A percentile compares a stretch with the other conserved stretches of the same genome.
Evolutionary conservation across 2,113 vertebrate species (phyloP).

Genomic region (Psilopsiagon aurifrons): DNA sequence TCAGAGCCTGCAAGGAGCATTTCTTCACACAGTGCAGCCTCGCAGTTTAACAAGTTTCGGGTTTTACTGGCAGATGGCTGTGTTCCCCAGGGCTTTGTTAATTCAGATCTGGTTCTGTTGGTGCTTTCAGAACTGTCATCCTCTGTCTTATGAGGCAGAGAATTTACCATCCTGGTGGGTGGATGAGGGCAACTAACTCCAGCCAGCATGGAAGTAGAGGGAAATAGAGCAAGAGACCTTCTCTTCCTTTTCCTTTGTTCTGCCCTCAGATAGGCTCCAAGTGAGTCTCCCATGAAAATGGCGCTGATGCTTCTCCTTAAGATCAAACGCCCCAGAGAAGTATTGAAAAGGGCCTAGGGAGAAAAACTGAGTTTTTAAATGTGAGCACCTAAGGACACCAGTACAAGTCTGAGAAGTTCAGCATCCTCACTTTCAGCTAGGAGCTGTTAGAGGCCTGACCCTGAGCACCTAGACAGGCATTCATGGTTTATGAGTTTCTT

Average conservation of each 20-base stretch:
- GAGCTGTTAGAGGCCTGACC: constrained; percentile 13
- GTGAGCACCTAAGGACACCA: neutral
- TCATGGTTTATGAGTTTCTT: neutral
- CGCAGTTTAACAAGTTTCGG: neutral
- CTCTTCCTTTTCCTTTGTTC: constrained; percentile 32
- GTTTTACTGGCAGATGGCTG: constrained; percentile 47
- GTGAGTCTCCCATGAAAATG: neutral
- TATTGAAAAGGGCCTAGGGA: neutral
- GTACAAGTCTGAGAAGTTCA: constrained; percentile 1
- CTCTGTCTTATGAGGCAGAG: constrained; percentile 56
- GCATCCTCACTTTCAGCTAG: neutral
- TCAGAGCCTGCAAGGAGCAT: neutral
- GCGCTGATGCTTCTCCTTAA: neutral
- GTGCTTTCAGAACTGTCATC: constrained; percentile 25
- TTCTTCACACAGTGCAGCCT: neutral
- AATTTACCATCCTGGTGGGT: constrained; percentile 26
- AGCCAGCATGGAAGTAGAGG: neutral
- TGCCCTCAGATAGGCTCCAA: neutral
- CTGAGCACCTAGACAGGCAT: neutral
- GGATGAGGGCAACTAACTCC: constrained; percentile 7
- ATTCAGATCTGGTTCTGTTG: constrained; percentile 56
- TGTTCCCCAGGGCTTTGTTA: constrained; percentile 47
- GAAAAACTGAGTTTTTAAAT: neutral
- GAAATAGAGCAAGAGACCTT: constrained; percentile 21
- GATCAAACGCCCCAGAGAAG: neutral